phyloP scores from a whole-genome alignment of 2,797 vertebrate species.

The Sternarchorhynchus goeldii region DNA sequence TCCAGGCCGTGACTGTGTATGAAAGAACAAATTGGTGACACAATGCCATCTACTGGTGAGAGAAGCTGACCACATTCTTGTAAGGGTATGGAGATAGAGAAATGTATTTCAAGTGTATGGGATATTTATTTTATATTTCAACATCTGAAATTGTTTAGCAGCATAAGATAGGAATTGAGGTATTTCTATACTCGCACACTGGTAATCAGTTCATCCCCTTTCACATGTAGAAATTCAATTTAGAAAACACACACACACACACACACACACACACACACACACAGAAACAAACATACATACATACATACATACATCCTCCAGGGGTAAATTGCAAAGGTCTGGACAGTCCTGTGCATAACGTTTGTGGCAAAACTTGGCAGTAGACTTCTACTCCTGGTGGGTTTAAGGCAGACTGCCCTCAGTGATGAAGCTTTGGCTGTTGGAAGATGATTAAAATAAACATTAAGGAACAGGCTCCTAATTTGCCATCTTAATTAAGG shows the following conservation, averaged over 20 bases:
- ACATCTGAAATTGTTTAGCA: slow-evolving; percentile 74
- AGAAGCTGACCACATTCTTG: not conserved
- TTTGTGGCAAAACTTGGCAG: slow-evolving; percentile 51
- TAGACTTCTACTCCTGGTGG: slow-evolving; percentile 54
- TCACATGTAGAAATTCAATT: slow-evolving; percentile 57
- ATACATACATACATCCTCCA: slow-evolving; percentile 23
- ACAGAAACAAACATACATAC: not conserved
- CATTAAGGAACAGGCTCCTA: slow-evolving; percentile 26
- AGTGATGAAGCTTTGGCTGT: slow-evolving; percentile 84
- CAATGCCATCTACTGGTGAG: slow-evolving; percentile 63
- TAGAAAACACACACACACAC: slow-evolving; percentile 34
- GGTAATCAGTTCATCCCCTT: slow-evolving; percentile 47
- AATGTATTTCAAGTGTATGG: slow-evolving; percentile 26
- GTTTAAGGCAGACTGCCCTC: slow-evolving; percentile 70
- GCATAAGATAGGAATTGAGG: slow-evolving; percentile 82
- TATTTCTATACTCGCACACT: slow-evolving; percentile 74
- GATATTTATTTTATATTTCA: slow-evolving; percentile 63
- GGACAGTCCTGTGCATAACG: slow-evolving; percentile 46
- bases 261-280: slow-evolving; percentile 33
- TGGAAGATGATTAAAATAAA: slow-evolving; percentile 59
- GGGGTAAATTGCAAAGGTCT: slow-evolving; percentile 23
- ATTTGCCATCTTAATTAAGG: not conserved
- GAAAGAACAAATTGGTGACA: not conserved
- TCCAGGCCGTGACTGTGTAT: slow-evolving; percentile 60
- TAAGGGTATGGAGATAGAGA: slow-evolving; percentile 33